These are phyloP conservation scores for Stomatorhinus walkeri DNA, from an alignment of 2,797 vertebrate genomes.

Conservation along the genomic window DNA sequence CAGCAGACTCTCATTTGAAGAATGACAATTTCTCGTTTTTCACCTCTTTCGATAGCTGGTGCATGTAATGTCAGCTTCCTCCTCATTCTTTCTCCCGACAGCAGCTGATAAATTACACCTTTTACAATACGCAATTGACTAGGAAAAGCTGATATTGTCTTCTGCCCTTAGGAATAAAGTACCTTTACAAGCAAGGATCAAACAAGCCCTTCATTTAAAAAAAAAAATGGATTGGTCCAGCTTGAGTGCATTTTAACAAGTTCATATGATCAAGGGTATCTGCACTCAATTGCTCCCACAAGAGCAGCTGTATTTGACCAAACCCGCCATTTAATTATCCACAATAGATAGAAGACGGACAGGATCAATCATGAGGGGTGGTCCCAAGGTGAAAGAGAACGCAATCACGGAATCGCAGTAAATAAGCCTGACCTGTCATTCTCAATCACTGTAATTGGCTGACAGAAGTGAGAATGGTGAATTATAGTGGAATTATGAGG, in stretches of 20 bases:
- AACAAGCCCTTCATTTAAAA: background rate
- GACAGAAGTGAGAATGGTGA: conserved; percentile 34
- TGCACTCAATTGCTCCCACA: background rate
- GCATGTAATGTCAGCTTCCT: background rate
- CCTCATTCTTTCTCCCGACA: background rate
- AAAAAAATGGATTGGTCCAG: background rate
- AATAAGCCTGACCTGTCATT: conserved; percentile 32
- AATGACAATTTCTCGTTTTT: background rate
- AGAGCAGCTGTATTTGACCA: background rate
- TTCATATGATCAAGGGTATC: conserved; percentile 2
- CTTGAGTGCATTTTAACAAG: background rate
- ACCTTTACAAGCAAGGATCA: background rate
- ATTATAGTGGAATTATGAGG: background rate
- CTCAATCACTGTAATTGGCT: conserved; percentile 40
- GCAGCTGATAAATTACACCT: background rate
- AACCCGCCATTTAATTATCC: background rate
- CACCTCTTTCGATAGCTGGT: background rate
- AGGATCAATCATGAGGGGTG: background rate
- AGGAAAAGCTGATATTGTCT: background rate
- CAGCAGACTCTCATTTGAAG: background rate
- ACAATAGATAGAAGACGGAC: background rate
- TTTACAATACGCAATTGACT: background rate
- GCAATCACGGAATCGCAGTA: conserved; percentile 15
- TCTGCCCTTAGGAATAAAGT: background rate
- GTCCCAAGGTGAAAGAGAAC: conserved; percentile 1